These are phyloP conservation scores for Lanistes nyassanus DNA, from an alignment of 1,140 invertebrate species.

Conservation along the genomic window DNA sequence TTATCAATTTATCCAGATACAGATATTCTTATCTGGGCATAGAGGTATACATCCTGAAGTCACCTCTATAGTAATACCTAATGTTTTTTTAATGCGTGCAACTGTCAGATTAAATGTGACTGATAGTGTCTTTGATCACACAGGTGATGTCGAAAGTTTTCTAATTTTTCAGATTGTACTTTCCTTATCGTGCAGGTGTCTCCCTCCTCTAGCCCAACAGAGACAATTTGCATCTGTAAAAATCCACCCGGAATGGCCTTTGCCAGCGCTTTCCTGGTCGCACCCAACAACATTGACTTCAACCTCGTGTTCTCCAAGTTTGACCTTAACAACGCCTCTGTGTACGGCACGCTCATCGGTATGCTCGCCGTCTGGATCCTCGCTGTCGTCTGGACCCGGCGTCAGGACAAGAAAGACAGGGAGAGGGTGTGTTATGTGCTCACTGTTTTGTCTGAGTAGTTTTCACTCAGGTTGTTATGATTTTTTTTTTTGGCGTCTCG, in stretches of 20 bases:
- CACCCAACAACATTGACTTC: neutral
- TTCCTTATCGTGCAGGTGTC: neutral
- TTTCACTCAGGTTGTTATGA: too few relatives aligned
- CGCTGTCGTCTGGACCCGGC: neutral
- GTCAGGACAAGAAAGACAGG: neutral
- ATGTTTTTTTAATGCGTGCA: too few relatives aligned
- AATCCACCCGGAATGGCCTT: conserved; percentile 1
- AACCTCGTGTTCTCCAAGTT: neutral
- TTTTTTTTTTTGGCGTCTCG: too few relatives aligned
- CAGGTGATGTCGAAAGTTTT: too few relatives aligned
- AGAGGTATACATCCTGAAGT: too few relatives aligned
- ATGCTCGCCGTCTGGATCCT: neutral
- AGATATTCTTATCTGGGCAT: neutral
- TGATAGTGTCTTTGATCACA: too few relatives aligned
- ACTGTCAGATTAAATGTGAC: too few relatives aligned
- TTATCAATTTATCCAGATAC: neutral
- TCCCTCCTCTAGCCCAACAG: neutral
- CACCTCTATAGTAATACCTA: too few relatives aligned
- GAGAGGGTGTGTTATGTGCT: neutral
- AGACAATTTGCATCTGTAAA: neutral
- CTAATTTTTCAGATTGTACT: too few relatives aligned
- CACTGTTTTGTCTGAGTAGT: too few relatives aligned
- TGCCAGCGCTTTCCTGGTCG: conserved; percentile 1
- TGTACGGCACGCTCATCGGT: conserved; percentile 7
- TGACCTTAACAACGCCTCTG: conserved; percentile 7